Percentiles rank a stretch among this genome's conserved stretches.
These are phyloP conservation scores for Chromoteleia sp. DNA, from an alignment of 2,888 invertebrate species.

Conservation along the genomic window DNA sequence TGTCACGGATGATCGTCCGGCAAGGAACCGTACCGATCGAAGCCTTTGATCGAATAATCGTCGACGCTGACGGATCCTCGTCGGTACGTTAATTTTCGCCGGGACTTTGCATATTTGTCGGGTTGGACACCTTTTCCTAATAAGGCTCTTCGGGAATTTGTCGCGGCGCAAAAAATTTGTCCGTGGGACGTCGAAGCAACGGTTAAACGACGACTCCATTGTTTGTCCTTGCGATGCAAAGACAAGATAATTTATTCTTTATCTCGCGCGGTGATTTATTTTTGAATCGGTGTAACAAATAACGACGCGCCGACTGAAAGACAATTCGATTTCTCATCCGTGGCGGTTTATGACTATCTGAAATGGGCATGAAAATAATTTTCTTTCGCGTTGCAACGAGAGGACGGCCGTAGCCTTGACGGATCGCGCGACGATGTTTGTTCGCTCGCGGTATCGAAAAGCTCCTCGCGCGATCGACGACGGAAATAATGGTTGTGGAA, in stretches of 20 bases:
- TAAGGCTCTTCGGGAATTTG: constrained; percentile 6
- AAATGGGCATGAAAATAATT: constrained; percentile 6
- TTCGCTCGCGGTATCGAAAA: background rate
- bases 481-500: constrained; percentile 41
- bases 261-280: constrained; percentile 30
- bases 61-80: background rate
- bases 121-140: background rate
- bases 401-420: background rate
- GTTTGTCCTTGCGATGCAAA: constrained; percentile 3
- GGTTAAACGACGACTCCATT: constrained; percentile 7
- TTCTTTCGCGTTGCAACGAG: background rate
- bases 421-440: background rate
- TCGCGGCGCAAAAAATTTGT: background rate
- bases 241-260: constrained; percentile 14
- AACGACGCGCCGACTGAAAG: background rate
- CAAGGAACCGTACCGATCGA: constrained; percentile 7
- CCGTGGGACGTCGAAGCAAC: constrained; percentile 19
- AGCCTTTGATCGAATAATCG: constrained; percentile 6
- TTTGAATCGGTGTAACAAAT: constrained; percentile 14
- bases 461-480: background rate
- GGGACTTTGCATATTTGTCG: constrained; percentile 1
- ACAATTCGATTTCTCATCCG: constrained; percentile 27
- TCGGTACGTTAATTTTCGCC: constrained; percentile 7
- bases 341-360: constrained; percentile 17
- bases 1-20: constrained; percentile 55